Evolutionary conservation across 1,140 invertebrate species (phyloP), one percentile per base, ranked within the genome.

Genomic region (Pollicipes pollicipes): DNA sequence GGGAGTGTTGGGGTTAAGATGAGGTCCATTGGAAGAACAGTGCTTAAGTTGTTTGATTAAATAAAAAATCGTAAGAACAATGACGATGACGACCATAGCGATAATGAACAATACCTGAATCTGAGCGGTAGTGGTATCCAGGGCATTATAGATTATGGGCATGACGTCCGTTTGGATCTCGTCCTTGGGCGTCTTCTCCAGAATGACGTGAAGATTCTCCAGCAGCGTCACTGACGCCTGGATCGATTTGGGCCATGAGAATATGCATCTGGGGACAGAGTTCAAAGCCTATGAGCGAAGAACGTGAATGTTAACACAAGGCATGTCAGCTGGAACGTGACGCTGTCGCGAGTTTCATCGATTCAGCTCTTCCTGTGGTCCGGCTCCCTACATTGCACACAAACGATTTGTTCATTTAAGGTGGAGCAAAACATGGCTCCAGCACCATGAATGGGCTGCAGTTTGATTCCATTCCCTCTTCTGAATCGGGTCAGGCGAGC

Each of bases 101-200:
- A n/a, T n/a, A n/a, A n/a, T n/a, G n/a, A 35, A 35, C 32, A 35
- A 21, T 24, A 95, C 93, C 88, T 96, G 91, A 72, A 95, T 90
- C 83, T 94, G 91, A 74, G 90, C 87, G n/a, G 89, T 93, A 58
- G 89, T 87, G 75, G 89, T 93, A 76, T 97, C 93, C 75, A 97
- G 89, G 30, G 91, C 89, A 71, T 84, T 87, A 81, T 90, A 96
- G 16, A 98, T 81, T 82, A 97, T 86, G 8, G 91, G 92, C 71
- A 97, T 80, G 30, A 97, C 86, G 75, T 96, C 91, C 17, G 83
- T 82, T 70, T 86, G 82, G 30, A 93, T 84, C 71, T 95, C 90
- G 28, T 92, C 88, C 30, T 85, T 80, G 16, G 88, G 86, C 30
- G 91, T 91, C 80, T 97, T 97, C 76, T 90, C 87, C 76, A 97